Evolutionary conservation across 2,888 invertebrate genomes (phyloP), one percentile per base, ranked within the genome.

Genomic region (Chymomyza amoena): DNA sequence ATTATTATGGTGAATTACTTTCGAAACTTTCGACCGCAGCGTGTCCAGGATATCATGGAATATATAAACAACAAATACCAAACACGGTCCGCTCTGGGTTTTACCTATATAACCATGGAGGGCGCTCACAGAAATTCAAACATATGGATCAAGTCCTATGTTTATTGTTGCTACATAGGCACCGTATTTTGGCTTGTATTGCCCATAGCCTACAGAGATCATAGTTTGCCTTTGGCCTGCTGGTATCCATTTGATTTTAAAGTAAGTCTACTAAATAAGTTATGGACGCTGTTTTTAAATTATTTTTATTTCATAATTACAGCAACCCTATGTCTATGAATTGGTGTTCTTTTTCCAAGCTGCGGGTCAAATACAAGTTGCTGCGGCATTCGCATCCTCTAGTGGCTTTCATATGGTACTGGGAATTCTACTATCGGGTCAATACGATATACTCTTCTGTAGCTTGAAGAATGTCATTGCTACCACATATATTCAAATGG

Each of bases 221-320:
- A 76, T 2, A 88, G 82, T 66, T 76, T 91, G 18, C 91, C 91
- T 0, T 64, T 91, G 45, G 66, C 77, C 57, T 89, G 90, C 66
- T 90, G 89, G 88, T 91, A 91, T 86, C 91, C 91, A 6, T 84
- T 91, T 25, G 85, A 91, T 72, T 87, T 83, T 66, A 86, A 80
- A 36, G 90, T 88, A 69, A 64, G 68, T n/a, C 28, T 6, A 54
- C n/a, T 6, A 9, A 16, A 4, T 0, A n/a, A 6, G 6, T 18
- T 54, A 56, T 39, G 28, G 7, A 4, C 13, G 16, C 7, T 57
- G 5, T 60, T 2, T 60, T 39, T 7, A 62, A 59, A 32, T 25
- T 13, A 25, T 7, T 32, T 10, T 28, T 16, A 13, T 61, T 39
- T 50, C 39, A 32, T 57, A 5, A 36, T 69, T 20, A 1, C 25